Percentiles rank a stretch among this genome's conserved stretches.
phyloP scores from a whole-genome alignment of 2,888 invertebrate genomes.

The Noctua comes region DNA sequence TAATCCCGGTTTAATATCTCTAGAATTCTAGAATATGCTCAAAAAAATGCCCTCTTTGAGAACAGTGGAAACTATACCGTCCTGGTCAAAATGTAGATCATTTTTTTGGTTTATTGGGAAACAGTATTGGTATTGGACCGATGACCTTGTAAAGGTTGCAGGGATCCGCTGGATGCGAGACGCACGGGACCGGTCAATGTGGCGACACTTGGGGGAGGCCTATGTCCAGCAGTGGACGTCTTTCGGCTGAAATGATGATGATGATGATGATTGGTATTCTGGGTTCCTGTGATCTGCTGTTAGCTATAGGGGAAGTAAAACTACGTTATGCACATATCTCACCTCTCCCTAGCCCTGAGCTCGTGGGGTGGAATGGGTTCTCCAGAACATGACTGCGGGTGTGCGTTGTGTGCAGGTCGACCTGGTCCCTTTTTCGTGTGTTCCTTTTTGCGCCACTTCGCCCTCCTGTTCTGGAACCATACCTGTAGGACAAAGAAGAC shows the following conservation, averaged over 20 bases:
- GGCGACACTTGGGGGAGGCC: no score
- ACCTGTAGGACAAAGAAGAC: constrained; percentile 92
- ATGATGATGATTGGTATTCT: no score
- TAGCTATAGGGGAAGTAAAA: constrained; percentile 17
- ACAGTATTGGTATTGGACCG: no score
- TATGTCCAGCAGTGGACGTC: no score
- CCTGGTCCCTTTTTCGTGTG: constrained; percentile 99
- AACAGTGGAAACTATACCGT: not conserved
- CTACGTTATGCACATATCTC: constrained; percentile 84
- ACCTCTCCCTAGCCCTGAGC: constrained; percentile 95
- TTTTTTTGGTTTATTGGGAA: not conserved
- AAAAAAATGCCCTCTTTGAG: not conserved
- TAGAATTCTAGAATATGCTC: no score
- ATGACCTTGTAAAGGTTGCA: no score
- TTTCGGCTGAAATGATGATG: no score
- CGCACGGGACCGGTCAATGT: no score
- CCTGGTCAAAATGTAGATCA: not conserved
- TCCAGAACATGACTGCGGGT: constrained; percentile 99
- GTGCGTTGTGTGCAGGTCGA: constrained; percentile 99
- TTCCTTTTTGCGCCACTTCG: constrained; percentile 99
- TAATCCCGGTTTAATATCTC: not conserved
- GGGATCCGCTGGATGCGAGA: no score
- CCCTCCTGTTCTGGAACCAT: constrained; percentile 99
- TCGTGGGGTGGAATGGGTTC: constrained; percentile 98
- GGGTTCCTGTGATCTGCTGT: not conserved